Conservation (phyloP, 2,797 vertebrate species). For the Rhabdophis nuchalis region DNA sequence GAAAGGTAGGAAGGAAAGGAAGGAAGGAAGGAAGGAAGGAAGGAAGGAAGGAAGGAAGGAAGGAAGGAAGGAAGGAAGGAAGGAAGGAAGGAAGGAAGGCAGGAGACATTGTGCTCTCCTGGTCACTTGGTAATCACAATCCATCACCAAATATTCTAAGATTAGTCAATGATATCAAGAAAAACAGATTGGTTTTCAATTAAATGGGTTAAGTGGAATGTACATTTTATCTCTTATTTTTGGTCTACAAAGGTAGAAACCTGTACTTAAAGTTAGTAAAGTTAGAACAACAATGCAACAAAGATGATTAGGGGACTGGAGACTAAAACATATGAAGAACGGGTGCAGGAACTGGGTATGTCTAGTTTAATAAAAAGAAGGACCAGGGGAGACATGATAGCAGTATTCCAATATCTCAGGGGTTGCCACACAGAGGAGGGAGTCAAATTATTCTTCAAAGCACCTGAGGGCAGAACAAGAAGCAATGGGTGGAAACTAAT, state of each 20-base stretch:
- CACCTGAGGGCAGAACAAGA: too few relatives aligned
- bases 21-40: too few relatives aligned
- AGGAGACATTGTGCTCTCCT: not conserved
- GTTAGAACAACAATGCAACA: too few relatives aligned
- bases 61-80: not conserved
- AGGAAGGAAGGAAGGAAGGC: not conserved
- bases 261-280: not conserved
- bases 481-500: too few relatives aligned
- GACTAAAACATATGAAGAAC: too few relatives aligned
- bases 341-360: too few relatives aligned
- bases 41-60: not conserved
- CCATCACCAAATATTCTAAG: not conserved
- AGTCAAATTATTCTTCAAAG: too few relatives aligned
- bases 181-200: not conserved
- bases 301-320: too few relatives aligned
- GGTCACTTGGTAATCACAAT: not conserved
- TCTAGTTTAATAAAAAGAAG: too few relatives aligned
- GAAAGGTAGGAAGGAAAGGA: not conserved
- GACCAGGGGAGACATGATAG: too few relatives aligned
- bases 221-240: not conserved
- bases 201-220: not conserved
- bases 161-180: not conserved
- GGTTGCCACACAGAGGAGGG: too few relatives aligned
- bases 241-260: not conserved
- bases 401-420: too few relatives aligned